A percentile compares a stretch with the other conserved stretches of the same genome.
Conservation (phyloP, 1,140 invertebrate genomes). For the Condylostylus longicornis region DNA sequence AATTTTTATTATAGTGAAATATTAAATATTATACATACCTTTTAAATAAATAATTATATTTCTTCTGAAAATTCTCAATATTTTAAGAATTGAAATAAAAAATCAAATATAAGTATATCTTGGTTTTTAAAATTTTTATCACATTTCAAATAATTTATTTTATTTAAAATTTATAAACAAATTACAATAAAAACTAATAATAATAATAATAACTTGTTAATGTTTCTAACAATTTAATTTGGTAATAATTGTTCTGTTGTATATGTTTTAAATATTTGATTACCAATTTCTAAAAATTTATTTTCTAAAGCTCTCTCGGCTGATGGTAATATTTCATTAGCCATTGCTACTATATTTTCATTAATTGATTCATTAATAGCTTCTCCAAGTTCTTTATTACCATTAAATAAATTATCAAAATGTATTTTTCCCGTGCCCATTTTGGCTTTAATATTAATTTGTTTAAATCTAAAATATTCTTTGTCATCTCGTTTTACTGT, state of each 20-base stretch:
- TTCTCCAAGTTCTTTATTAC: conserved; percentile 40
- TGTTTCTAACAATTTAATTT: no score
- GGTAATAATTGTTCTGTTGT: conserved; percentile 44
- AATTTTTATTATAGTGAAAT: no score
- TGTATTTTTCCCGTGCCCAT: conserved; percentile 39
- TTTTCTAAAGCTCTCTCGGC: conserved; percentile 39
- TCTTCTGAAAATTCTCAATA: no score
- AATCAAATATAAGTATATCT: no score
- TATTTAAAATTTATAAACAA: no score
- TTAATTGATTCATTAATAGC: conserved; percentile 46
- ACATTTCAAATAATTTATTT: no score
- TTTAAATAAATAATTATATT: no score
- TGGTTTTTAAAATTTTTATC: no score
- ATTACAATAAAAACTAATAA: no score
- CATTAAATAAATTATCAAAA: conserved; percentile 46
- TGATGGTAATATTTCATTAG: conserved; percentile 40
- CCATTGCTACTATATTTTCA: conserved; percentile 43
- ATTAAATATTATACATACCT: no score
- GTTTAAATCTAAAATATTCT: conserved; percentile 37
- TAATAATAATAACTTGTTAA: no score
- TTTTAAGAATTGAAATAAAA: no score
- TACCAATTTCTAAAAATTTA: conserved; percentile 37
- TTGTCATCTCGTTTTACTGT: conserved; percentile 33
- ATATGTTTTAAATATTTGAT: conserved; percentile 39
- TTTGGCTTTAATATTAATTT: conserved; percentile 39